phyloP scores from a whole-genome alignment of 2,797 vertebrate species.

The Botia kubotai region DNA sequence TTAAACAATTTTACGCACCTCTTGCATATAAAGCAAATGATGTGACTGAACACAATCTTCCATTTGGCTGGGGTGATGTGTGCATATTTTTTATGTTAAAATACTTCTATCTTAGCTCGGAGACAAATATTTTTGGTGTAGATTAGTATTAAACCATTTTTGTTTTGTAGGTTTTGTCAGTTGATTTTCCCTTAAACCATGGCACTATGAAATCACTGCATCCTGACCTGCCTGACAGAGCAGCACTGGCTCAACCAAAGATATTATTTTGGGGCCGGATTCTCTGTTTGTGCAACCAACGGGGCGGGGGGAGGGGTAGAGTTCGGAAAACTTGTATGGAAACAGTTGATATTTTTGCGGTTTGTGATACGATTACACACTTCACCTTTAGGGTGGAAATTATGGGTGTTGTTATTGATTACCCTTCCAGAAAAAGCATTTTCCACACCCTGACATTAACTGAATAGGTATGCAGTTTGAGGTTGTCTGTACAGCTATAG shows the following conservation, averaged over 20 bases:
- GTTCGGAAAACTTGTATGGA: neutral
- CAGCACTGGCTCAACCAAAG: neutral
- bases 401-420: constrained; percentile 10
- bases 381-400: neutral
- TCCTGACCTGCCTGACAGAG: neutral
- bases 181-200: neutral
- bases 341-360: neutral
- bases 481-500: constrained; percentile 14
- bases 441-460: constrained; percentile 5
- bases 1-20: neutral
- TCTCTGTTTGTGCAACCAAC: neutral
- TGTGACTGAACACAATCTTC: too few relatives aligned
- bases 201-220: neutral
- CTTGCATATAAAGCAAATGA: too few relatives aligned
- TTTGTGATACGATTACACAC: neutral
- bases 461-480: constrained; percentile 7
- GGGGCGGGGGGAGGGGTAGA: neutral
- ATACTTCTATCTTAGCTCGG: neutral
- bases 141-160: too few relatives aligned
- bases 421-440: constrained; percentile 5
- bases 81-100: neutral
- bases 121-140: neutral
- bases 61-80: neutral
- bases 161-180: neutral
- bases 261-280: too few relatives aligned